Percentiles rank a stretch among this genome's conserved stretches.
These are phyloP conservation scores for Microchrysa polita DNA, from an alignment of 2,888 invertebrate species.

Conservation along the genomic window DNA sequence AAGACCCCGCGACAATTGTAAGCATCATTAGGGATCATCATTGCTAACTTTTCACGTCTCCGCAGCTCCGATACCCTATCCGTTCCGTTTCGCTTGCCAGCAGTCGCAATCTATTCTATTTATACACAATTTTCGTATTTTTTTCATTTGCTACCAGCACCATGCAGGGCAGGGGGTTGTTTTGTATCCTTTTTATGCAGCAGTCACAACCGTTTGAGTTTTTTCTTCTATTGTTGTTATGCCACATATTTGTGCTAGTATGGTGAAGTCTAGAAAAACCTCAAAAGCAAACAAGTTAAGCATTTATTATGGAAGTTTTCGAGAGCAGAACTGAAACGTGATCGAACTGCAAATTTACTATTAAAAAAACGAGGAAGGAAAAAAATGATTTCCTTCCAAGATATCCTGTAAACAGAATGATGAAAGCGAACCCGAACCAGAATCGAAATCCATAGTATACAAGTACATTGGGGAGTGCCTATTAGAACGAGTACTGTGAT, in stretches of 20 bases:
- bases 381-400: constrained; percentile 10
- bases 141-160: background rate
- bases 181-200: background rate
- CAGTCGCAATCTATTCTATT: background rate
- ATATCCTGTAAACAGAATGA: background rate
- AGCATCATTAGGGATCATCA: constrained; percentile 27
- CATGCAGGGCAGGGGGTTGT: background rate
- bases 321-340: constrained; percentile 16
- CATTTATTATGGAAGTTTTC: constrained; percentile 29
- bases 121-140: background rate
- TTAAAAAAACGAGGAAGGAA: constrained; percentile 10
- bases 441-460: background rate
- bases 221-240: background rate
- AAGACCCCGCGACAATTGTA: background rate
- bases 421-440: background rate
- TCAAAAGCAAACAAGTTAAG: constrained; percentile 21
- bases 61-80: too few species aligned
- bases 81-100: background rate
- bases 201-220: background rate
- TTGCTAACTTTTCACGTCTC: background rate
- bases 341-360: constrained; percentile 29
- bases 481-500: background rate
- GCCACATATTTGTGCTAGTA: background rate
- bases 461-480: background rate
- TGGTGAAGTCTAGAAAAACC: constrained; percentile 1